A percentile compares a stretch with the other conserved stretches of the same genome.
Conservation (phyloP, 2,888 invertebrate genomes). For the Perdita meconis region DNA sequence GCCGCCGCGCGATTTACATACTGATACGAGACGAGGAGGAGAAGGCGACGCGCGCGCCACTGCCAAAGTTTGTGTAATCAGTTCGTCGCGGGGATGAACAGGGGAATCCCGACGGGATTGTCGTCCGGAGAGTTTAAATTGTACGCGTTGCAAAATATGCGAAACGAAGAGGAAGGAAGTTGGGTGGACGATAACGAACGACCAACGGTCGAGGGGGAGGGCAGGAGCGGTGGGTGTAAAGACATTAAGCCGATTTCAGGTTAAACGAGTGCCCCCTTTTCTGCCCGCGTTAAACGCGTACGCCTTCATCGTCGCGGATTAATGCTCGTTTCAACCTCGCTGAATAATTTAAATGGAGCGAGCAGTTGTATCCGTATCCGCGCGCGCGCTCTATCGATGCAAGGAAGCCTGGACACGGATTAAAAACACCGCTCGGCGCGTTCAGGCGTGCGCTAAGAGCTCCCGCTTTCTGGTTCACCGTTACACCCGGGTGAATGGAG, state of each 20-base stretch:
- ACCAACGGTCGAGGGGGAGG: too few relatives aligned
- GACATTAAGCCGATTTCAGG: slow-evolving; percentile 63
- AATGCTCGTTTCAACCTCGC: slow-evolving; percentile 37
- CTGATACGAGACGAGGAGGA: slow-evolving; percentile 61
- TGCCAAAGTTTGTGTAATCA: slow-evolving; percentile 68
- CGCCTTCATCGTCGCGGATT: slow-evolving; percentile 36
- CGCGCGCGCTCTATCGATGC: not conserved
- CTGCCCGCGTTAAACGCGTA: slow-evolving; percentile 36
- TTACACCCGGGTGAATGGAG: not conserved
- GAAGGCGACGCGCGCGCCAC: slow-evolving; percentile 53
- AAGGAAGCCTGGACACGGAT: not conserved
- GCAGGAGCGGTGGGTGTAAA: slow-evolving; percentile 19
- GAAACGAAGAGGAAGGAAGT: slow-evolving; percentile 28
- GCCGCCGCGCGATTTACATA: slow-evolving; percentile 62
- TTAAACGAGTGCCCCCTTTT: slow-evolving; percentile 48
- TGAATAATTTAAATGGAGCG: slow-evolving; percentile 62
- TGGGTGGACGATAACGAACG: slow-evolving; percentile 39
- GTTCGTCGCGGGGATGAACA: slow-evolving; percentile 28
- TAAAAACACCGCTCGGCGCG: not conserved
- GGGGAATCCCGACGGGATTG: slow-evolving; percentile 21
- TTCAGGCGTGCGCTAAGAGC: not conserved
- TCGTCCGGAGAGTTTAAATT: slow-evolving; percentile 30
- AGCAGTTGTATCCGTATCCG: not conserved
- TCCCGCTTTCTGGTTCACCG: not conserved
- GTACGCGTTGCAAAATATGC: slow-evolving; percentile 56